Conservation (phyloP, 2,113 vertebrate genomes). For the Panthera tigris region DNA sequence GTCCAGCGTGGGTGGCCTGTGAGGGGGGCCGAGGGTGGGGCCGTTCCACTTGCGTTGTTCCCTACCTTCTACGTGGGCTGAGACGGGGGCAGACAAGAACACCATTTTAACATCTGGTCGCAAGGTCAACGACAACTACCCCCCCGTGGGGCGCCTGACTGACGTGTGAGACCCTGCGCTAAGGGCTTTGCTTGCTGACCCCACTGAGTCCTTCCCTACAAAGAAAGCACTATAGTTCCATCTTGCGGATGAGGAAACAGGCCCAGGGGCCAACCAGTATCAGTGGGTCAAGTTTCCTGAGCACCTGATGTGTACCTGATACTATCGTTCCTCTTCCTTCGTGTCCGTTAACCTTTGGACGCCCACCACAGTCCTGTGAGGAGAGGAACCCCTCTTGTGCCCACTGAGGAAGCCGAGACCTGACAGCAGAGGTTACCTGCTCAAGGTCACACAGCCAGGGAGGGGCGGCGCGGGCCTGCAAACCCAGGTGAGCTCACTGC, state of each 20-base stretch:
- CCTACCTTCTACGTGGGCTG: neutral
- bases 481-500: rapidly evolving
- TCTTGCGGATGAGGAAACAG: neutral
- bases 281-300: neutral
- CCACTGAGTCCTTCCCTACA: neutral
- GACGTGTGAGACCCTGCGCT: neutral
- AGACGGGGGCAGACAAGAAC: neutral
- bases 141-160: neutral
- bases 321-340: neutral
- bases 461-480: neutral
- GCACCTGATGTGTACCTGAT: neutral
- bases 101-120: neutral
- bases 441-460: too few relatives aligned
- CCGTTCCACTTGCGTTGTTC: neutral
- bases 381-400: neutral
- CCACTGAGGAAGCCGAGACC: neutral
- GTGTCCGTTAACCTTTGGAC: neutral
- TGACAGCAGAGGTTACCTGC: neutral
- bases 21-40: neutral
- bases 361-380: neutral
- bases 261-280: neutral
- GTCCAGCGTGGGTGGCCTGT: neutral
- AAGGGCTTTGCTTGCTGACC: too few relatives aligned
- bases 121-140: neutral
- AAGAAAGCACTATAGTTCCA: neutral